Evolutionary conservation across 2,888 invertebrate genomes (phyloP), one percentile per base, ranked within the genome.

Genomic region (Cantharis nigra): DNA sequence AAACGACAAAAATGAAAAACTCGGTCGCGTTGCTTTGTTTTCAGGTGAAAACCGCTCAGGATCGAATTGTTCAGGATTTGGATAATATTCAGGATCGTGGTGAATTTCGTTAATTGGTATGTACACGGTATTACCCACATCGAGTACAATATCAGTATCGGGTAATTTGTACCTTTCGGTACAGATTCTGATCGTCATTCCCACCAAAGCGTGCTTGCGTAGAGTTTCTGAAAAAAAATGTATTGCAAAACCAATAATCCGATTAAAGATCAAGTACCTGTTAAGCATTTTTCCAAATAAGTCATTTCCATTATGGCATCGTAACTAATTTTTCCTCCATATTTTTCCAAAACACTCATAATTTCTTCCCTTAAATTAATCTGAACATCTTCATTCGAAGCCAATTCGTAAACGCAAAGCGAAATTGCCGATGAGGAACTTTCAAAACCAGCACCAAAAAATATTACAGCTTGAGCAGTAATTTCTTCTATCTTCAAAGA

Each of bases 1-100:
- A 83, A 91, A 91, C 0, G 91, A 91, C 87, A 91, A 87, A 89
- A 90, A 91, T 74, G 90, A 88, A 79, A 89, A 90, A 0, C 88
- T 89, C 69, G 91, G 91, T n/a, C 49, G 49, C 9, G 3, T n/a
- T n/a, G 49, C 5, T 49, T 49, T 49, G 26, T 90, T 90, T 76
- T 90, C 90, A 5, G 89, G 86, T 0, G 89, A 85, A 85, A 93
- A 93, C 79, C 93, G 88, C 18, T 92, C 91, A 0, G 93, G 93
- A 70, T 91, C 90, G 78, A 93, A 93, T 28, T 89, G 88, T 0
- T 91, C 89, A 0, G 94, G 93, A 11, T 93, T 89, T 0, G 91
- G 91, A 75, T 83, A 85, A 76, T 83, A 83, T 73, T 85, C 84
- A 9, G 83, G 82, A 79, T 85, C 85, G 62, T 81, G 80, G 4